These are phyloP conservation scores for Choloepus didactylus DNA, from an alignment of 2,797 vertebrate species.

Conservation along the genomic window DNA sequence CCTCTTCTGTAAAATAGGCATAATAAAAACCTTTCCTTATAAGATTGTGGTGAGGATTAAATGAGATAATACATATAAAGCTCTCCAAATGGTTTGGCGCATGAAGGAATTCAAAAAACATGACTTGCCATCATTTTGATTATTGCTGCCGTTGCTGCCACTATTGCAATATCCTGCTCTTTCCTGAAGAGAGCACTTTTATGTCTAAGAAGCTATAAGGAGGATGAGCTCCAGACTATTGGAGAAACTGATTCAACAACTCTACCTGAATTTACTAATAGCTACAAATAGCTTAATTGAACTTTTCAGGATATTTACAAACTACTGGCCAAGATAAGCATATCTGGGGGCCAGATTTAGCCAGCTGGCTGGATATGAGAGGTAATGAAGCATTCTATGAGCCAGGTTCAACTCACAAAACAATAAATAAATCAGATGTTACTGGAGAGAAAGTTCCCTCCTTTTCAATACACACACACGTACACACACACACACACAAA, in stretches of 20 bases:
- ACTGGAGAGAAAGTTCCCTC: neutral
- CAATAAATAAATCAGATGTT: neutral
- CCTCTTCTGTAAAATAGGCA: constrained; percentile 2
- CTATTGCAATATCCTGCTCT: rapidly evolving
- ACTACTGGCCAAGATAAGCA: neutral
- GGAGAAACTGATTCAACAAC: neutral
- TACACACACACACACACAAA: neutral
- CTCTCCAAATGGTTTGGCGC: neutral
- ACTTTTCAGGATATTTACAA: neutral
- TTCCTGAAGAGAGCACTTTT: neutral
- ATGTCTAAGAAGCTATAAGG: neutral
- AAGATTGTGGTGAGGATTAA: neutral
- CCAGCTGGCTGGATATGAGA: neutral
- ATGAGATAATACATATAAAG: neutral
- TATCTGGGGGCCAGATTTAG: neutral
- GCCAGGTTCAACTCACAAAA: neutral
- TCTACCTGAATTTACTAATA: neutral
- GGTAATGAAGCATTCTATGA: neutral
- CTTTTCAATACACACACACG: neutral
- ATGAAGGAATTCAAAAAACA: no score
- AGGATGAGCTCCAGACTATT: neutral
- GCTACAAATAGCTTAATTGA: neutral
- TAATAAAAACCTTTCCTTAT: neutral
- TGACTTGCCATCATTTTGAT: neutral
- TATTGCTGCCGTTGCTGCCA: rapidly evolving